Base-by-base conservation (phyloP, 1,140 invertebrate species). In the Acromyrmex heyeri region DNA sequence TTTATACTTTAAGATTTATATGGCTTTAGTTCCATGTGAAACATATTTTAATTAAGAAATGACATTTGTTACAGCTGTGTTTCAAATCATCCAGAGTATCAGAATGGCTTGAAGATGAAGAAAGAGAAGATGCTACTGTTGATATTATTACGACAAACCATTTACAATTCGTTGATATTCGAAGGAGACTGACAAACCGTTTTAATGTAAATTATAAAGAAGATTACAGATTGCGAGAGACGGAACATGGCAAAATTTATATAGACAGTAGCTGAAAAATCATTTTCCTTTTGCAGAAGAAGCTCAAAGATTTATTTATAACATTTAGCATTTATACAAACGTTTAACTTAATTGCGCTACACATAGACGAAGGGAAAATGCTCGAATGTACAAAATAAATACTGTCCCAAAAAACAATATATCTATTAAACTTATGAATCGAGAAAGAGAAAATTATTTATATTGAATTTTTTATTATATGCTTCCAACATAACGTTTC, bases 51-150 rank as follows among this genome's bases (percentile, higher is more conserved):
- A 65, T 73, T 86, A 6, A 77, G 38, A 55, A 76, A 38, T 6
- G 70, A 50, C 85, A 89, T 90, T 86, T 93, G 91, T 95, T 96
- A 92, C 96, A 96, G 99, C 99, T 86, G 96, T 99, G 91, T 99
- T 99, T 96, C 98, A 99, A 96, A 99, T 99, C 91, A 99, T 99
- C 91, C 98, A 99, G 95, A 98, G 98, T 92, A 98, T 99, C 95
- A 96, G 98, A 92, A 97, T 98, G 95, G 98, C 97, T 94, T 98
- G 98, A 96, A 69, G 57, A 59, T 38, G n/a, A 64, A 4, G 48
- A 24, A 3, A 62, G 18, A 44, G 10, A 90, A 73, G 65, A 10
- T 48, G 55, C 82, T 86, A 72, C 69, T 88, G 79, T 89, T 86
- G 75, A 48, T 90, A 61, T 91, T 91, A 73, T 87, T 73, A 81